Percentiles rank a stretch among this genome's conserved stretches.
Evolutionary conservation across 2,113 vertebrate genomes (phyloP).

Genomic region (Haemorhous mexicanus): DNA sequence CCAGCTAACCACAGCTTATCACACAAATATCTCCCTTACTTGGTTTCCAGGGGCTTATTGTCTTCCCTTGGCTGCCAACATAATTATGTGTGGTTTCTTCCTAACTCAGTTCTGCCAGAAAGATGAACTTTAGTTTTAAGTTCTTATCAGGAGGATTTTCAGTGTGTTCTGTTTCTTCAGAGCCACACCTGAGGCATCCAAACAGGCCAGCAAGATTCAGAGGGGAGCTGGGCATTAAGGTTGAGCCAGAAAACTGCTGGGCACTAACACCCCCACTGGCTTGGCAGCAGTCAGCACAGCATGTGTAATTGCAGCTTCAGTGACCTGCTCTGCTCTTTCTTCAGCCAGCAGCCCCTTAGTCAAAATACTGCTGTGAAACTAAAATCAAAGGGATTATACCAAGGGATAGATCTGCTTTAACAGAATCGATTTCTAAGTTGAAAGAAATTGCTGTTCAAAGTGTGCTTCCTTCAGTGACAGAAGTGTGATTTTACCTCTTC

Average conservation of each 20-base stretch:
- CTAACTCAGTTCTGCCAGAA: background rate
- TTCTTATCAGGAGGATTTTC: background rate
- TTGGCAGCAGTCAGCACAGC: background rate
- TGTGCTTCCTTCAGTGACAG: background rate
- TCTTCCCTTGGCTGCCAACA: background rate
- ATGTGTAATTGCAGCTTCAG: background rate
- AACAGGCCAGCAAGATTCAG: background rate
- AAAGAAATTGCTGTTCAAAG: conserved; percentile 20
- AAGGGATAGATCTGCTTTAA: background rate
- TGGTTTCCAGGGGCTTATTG: background rate
- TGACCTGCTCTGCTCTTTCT: conserved; percentile 2
- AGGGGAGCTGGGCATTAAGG: background rate
- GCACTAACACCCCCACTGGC: background rate
- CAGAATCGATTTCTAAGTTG: background rate
- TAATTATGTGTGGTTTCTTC: background rate
- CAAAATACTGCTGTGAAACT: background rate
- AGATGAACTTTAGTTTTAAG: background rate
- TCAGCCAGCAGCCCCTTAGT: background rate
- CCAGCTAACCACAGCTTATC: background rate
- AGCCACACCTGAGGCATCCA: background rate
- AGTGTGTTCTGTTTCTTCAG: background rate
- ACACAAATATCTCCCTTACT: background rate
- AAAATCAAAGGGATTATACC: background rate
- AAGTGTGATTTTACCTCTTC: background rate
- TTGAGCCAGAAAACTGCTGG: background rate